Base-by-base conservation (phyloP, 2,113 vertebrate species). In the Sarotherodon lohbergeri region DNA sequence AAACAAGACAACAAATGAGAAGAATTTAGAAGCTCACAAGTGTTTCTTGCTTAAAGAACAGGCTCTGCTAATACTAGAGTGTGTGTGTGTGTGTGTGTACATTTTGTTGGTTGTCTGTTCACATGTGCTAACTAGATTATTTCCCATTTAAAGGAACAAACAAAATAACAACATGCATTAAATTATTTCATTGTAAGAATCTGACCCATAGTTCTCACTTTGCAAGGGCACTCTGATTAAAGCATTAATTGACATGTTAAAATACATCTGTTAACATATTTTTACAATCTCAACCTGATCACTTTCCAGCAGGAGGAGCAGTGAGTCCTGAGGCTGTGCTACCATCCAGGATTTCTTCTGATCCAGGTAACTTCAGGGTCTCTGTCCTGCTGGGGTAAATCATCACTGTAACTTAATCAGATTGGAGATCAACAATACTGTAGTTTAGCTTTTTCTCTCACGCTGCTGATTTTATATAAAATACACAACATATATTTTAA, bases 201-300 rank as follows among this genome's bases (percentile, higher is more conserved):
- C 54, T 55, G 54, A 56, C 0, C 22, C 22, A 57, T 57, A 57
- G 55, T 57, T 27, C 55, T 27, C 22, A 56, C 22, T 57, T 57
- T 57, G 55, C 55, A 8, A 52, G 27, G 12, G 1, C 22, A 57
- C 12, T 0, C 55, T 57, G 22, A 57, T 0, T 43, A 43, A 43
- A 43, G 41, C 2, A 5, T 2, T 12, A 1, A 2, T 12, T 43
- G 5, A 43, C 12, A 13, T 43, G 2, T 41, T 41, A 1, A 27
- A 57, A 27, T 57, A 27, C 2, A 2, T 57, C 24, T 57, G 41
- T 12, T 43, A 5, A 43, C 41, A 13, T 43, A 13, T 13, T 57
- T 59, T 5, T 59, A 59, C 56, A 59, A 16, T 59, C 56, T 16
- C 56, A 0, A 59, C 3, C 56, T 29, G 0, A 29, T 29, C 56